Conservation (phyloP, 2,113 vertebrate genomes). For the Podarcis cretensis region DNA sequence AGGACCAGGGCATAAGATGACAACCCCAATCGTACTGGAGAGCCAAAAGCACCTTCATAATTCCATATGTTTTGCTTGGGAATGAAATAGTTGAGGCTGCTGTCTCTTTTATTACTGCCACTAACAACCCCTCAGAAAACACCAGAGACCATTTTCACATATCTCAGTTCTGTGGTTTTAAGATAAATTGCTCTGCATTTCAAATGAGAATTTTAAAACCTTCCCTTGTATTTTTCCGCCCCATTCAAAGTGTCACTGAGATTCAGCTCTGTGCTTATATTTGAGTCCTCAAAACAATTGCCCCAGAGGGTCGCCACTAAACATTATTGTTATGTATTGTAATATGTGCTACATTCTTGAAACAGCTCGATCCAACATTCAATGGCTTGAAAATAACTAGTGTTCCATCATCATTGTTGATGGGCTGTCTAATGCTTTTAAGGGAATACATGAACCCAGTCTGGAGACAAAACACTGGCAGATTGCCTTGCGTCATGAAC, state of each 20-base stretch:
- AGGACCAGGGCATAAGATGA: not conserved
- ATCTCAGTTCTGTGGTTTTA: slow-evolving; percentile 17
- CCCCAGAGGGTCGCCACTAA: slow-evolving; percentile 18
- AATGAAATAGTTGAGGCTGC: slow-evolving; percentile 30
- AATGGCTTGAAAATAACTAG: slow-evolving; percentile 36
- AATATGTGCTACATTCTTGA: slow-evolving; percentile 41
- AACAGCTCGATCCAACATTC: slow-evolving; percentile 38
- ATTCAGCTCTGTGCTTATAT: not conserved
- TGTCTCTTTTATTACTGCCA: not conserved
- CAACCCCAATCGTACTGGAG: not conserved
- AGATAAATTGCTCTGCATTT: not conserved
- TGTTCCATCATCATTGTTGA: slow-evolving; percentile 57
- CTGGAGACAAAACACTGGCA: slow-evolving; percentile 25
- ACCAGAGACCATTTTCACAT: not conserved
- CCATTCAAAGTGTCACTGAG: slow-evolving; percentile 41
- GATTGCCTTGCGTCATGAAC: slow-evolving; percentile 17
- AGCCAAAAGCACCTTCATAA: not conserved
- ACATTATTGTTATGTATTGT: slow-evolving; percentile 22
- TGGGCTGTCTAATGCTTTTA: slow-evolving; percentile 43
- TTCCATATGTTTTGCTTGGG: not conserved
- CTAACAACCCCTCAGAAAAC: not conserved
- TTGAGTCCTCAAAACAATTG: slow-evolving; percentile 49
- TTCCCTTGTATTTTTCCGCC: slow-evolving; percentile 31
- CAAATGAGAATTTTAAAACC: slow-evolving; percentile 42
- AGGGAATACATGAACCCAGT: slow-evolving; percentile 33